Evolutionary conservation across 2,888 invertebrate species (phyloP).

Genomic region (Geophilus truncorum): DNA sequence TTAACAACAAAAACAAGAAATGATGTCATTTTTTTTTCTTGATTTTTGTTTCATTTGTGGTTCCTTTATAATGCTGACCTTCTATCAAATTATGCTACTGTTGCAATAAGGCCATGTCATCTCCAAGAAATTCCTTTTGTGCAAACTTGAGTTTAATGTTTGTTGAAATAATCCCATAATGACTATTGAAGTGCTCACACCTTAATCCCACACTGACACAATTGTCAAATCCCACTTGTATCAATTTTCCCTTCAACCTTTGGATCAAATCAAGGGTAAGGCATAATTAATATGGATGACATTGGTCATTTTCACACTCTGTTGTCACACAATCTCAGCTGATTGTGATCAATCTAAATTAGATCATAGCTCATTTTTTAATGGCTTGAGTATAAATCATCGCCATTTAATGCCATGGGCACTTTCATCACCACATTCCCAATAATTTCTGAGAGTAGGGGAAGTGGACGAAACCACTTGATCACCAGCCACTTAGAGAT

Average conservation of each 20-base stretch:
- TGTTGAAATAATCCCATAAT: not conserved
- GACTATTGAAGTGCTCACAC: no score
- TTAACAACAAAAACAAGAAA: no score
- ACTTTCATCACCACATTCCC: not conserved
- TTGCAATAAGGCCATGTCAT: not conserved
- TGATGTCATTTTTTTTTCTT: no score
- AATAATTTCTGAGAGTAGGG: not conserved
- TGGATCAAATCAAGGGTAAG: not conserved
- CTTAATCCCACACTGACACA: not conserved
- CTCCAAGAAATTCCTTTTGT: not conserved
- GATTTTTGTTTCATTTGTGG: no score
- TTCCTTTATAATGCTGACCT: no score
- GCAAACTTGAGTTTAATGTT: not conserved
- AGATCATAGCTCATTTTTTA: not conserved
- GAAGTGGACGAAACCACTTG: not conserved
- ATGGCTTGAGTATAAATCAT: not conserved
- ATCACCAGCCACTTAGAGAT: not conserved
- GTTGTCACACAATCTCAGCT: not conserved
- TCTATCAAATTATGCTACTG: no score
- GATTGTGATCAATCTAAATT: not conserved
- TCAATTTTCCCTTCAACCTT: not conserved
- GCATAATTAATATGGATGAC: not conserved
- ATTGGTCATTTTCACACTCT: not conserved
- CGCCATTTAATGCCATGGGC: not conserved
- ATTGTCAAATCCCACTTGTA: not conserved